These are phyloP conservation scores for Pristionchus fissidentatus DNA, from an alignment of 2,888 invertebrate genomes.

Conservation along the genomic window DNA sequence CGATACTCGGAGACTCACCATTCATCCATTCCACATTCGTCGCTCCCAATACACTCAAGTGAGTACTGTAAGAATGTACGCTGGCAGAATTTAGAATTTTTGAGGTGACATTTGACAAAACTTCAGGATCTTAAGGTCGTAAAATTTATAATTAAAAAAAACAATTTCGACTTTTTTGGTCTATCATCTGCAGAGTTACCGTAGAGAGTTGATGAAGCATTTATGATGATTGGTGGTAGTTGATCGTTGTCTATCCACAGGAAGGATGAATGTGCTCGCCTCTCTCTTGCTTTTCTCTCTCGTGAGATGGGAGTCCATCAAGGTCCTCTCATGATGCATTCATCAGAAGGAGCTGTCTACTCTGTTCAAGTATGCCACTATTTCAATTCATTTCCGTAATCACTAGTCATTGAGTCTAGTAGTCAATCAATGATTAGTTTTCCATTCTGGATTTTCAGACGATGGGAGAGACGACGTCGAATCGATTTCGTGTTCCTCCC, in stretches of 20 bases:
- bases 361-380: constrained; percentile 14
- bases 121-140: neutral
- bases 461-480: constrained; percentile 85
- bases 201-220: no score
- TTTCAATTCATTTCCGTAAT: neutral
- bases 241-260: neutral
- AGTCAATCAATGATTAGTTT: neutral
- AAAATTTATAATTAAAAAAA: no score
- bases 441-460: constrained; percentile 71
- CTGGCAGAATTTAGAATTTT: no score
- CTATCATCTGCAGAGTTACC: no score
- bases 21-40: constrained; percentile 61
- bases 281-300: constrained; percentile 28
- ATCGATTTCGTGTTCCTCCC: constrained; percentile 91
- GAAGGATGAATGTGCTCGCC: constrained; percentile 25
- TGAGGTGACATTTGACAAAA: neutral
- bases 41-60: constrained; percentile 43
- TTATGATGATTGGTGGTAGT: no score
- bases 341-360: constrained; percentile 44
- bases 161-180: no score
- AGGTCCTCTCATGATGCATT: constrained; percentile 36
- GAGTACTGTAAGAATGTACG: neutral
- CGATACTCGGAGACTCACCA: constrained; percentile 57
- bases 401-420: neutral
- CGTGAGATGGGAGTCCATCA: constrained; percentile 1